Base-by-base conservation (phyloP, 2,888 invertebrate species). In the Cephus pygmeus region DNA sequence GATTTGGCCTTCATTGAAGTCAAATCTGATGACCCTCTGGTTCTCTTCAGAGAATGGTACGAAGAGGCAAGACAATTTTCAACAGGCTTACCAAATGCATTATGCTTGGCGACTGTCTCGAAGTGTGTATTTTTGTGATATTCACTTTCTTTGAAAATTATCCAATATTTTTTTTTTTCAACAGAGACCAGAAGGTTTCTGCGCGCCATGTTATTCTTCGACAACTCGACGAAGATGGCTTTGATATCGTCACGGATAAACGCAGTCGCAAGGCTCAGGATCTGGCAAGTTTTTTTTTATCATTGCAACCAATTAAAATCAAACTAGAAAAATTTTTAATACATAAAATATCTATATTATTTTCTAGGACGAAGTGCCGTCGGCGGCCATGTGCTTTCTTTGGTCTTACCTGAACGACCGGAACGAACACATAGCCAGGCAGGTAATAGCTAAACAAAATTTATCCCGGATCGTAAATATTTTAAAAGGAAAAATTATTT, bases 11-110 rank as follows among this genome's bases (percentile, higher is more conserved):
- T 82, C 69, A 92, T 93, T 76, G 88, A 91, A 30, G 80, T 90
- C 3, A 84, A 88, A 12, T 85, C 88, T 12, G 86, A 90, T 34
- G 86, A 92, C 84, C 93, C 93, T 1, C 87, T 92, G 74, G 88
- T 89, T n/a, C 87, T 93, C 76, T 93, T 93, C 85, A 89, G 86
- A 36, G 86, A 89, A 40, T 93, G 93, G 93, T 87, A 90, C 76
- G 81, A 88, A 12, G 92, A 92, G 75, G 89, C 89, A 0, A 84
- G 83, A 68, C 83, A 78, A 78, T 87, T 85, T 79, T 85, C 84
- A 1, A 79, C 82, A 12, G 81, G 83, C 15, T 33, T 81, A 31
- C 87, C 88, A 4, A 86, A 89, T 77, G 88, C 89, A 12, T 87
- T 92, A 80, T 92, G 91, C 79, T 85, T 93, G 35, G 90, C 92